These are phyloP conservation scores for Semaprochilodus insignis DNA, from an alignment of 2,797 vertebrate genomes.

Conservation along the genomic window DNA sequence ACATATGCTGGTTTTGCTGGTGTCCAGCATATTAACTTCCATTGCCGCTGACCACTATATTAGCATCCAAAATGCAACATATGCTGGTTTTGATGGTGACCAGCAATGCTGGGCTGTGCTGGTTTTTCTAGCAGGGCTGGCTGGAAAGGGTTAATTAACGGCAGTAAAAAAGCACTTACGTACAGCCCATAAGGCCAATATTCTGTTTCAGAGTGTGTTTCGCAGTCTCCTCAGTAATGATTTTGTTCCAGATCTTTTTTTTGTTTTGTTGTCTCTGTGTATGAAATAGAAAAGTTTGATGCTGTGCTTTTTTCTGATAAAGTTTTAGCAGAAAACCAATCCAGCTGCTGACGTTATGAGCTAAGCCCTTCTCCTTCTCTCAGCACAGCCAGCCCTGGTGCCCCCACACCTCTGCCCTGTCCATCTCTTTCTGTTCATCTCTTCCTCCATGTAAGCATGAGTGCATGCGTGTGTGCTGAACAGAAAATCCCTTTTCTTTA, in stretches of 20 bases:
- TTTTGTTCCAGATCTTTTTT: not conserved
- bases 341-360: slow-evolving; percentile 1
- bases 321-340: not conserved
- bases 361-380: not conserved
- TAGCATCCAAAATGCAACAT: no score
- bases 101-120: no score
- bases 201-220: not conserved
- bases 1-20: no score
- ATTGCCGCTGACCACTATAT: no score
- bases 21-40: no score
- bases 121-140: no score
- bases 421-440: slow-evolving; percentile 27
- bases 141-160: not conserved
- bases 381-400: not conserved
- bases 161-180: not conserved
- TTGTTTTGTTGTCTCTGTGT: slow-evolving; percentile 1
- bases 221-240: not conserved
- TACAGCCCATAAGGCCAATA: not conserved
- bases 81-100: no score
- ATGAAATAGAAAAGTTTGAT: slow-evolving; percentile 14
- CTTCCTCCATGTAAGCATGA: slow-evolving; percentile 33
- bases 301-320: slow-evolving; percentile 33
- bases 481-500: slow-evolving; percentile 60
- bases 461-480: slow-evolving; percentile 57
- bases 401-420: slow-evolving; percentile 55